Evolutionary conservation across 2,113 vertebrate genomes (phyloP).

Genomic region (Oophaga pumilio): DNA sequence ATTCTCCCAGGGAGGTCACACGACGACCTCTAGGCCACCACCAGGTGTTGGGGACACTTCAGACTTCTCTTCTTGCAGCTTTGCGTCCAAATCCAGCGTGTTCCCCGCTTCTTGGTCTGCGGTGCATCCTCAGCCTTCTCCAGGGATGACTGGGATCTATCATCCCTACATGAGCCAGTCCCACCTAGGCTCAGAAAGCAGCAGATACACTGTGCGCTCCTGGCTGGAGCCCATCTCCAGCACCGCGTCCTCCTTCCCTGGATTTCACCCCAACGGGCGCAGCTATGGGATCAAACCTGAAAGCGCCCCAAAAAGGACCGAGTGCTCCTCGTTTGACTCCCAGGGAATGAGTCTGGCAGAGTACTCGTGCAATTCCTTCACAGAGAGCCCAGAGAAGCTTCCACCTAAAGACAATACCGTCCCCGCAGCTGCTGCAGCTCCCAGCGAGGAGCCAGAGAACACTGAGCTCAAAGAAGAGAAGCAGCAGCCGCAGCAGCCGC

Average conservation of each 20-base stretch:
- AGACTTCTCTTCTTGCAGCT: conserved; percentile 94
- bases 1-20: conserved; percentile 85
- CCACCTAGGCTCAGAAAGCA: conserved; percentile 83
- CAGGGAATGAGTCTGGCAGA: conserved; percentile 79
- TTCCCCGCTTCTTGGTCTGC: conserved; percentile 92
- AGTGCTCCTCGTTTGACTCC: conserved; percentile 79
- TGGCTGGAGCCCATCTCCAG: conserved; percentile 90
- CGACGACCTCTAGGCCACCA: conserved; percentile 87
- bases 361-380: conserved; percentile 78
- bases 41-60: conserved; percentile 87
- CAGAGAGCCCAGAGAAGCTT: conserved; percentile 81
- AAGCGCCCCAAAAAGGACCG: conserved; percentile 79
- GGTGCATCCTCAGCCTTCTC: conserved; percentile 83
- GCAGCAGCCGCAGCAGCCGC: conserved; percentile 78
- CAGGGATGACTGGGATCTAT: conserved; percentile 88
- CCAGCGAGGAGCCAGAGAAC: conserved; percentile 84
- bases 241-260: conserved; percentile 74
- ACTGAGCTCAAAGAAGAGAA: conserved; percentile 93
- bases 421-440: conserved; percentile 58
- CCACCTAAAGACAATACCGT: conserved; percentile 67
- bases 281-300: conserved; percentile 88
- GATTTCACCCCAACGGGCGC: conserved; percentile 81
- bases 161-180: conserved; percentile 90
- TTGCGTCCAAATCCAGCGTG: conserved; percentile 90
- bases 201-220: conserved; percentile 89